These are phyloP conservation scores for Echiichthys vipera DNA, from an alignment of 2,797 vertebrate species.

Conservation along the genomic window DNA sequence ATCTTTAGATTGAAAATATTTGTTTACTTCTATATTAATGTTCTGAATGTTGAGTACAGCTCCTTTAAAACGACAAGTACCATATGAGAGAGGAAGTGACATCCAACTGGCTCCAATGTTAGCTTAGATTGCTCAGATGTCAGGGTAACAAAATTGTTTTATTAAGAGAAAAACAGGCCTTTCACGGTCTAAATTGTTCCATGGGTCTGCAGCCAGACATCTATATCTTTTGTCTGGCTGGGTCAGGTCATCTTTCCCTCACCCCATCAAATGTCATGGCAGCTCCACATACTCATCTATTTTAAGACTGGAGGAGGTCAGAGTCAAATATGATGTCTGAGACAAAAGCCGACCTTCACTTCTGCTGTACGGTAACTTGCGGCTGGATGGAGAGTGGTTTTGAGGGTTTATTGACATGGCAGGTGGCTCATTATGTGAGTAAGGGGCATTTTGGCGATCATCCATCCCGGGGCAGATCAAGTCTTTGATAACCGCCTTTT, in stretches of 20 bases:
- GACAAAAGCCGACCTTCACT: constrained; percentile 56
- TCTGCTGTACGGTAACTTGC: constrained; percentile 56
- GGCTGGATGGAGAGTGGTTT: constrained; percentile 66
- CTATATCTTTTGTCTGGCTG: constrained; percentile 20
- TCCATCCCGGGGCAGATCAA: constrained; percentile 48
- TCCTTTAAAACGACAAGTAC: too few species aligned
- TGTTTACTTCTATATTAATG: too few species aligned
- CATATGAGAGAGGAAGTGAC: too few species aligned
- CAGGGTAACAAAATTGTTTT: neutral
- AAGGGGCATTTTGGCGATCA: constrained; percentile 65
- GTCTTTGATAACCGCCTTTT: constrained; percentile 58
- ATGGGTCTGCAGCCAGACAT: constrained; percentile 8
- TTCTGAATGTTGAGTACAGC: too few species aligned
- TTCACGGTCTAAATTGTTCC: constrained; percentile 15
- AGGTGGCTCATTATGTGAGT: constrained; percentile 63
- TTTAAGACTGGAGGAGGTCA: constrained; percentile 20
- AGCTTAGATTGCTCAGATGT: neutral
- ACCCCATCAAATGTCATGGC: constrained; percentile 47
- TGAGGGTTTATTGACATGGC: constrained; percentile 70
- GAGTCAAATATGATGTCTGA: constrained; percentile 50
- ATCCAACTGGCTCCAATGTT: neutral
- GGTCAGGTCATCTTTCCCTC: constrained; percentile 28
- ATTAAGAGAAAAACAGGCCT: neutral
- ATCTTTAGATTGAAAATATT: too few species aligned
- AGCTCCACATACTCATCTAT: constrained; percentile 37